Evolutionary conservation across 1,140 invertebrate species (phyloP).

Genomic region (Lerema accius): DNA sequence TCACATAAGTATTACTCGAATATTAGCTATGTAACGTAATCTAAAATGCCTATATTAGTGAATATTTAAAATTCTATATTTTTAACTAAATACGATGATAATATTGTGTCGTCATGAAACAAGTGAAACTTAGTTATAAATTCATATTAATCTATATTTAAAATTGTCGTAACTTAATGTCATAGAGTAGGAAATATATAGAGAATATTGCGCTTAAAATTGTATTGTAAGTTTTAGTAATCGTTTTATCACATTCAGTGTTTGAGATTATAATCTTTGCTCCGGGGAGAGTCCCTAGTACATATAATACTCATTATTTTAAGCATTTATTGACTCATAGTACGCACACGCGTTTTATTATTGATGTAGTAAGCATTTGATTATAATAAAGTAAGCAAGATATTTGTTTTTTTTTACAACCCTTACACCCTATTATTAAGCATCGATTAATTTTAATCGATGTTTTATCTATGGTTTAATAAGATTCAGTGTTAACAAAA

Average conservation of each 20-base stretch:
- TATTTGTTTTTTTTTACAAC: no score
- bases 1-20: slow-evolving; percentile 38
- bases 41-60: slow-evolving; percentile 37
- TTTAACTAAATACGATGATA: slow-evolving; percentile 39
- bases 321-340: slow-evolving; percentile 48
- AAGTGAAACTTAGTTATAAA: slow-evolving; percentile 38
- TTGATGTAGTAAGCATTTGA: slow-evolving; percentile 51
- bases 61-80: slow-evolving; percentile 47
- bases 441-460: no score
- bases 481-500: no score
- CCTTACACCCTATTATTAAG: no score
- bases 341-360: slow-evolving; percentile 56
- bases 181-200: slow-evolving; percentile 33
- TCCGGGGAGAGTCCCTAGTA: slow-evolving; percentile 56
- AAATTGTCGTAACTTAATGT: slow-evolving; percentile 38
- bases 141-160: slow-evolving; percentile 35
- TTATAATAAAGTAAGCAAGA: slow-evolving; percentile 31
- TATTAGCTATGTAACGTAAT: slow-evolving; percentile 37
- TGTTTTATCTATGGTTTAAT: no score
- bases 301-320: slow-evolving; percentile 76
- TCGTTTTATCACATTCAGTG: slow-evolving; percentile 71
- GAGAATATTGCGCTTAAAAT: slow-evolving; percentile 38
- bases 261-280: slow-evolving; percentile 48
- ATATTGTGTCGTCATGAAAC: slow-evolving; percentile 72
- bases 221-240: slow-evolving; percentile 36